Evolutionary conservation across 2,797 vertebrate species (phyloP), one percentile per base, ranked within the genome.

Genomic region (Sciurus carolinensis): DNA sequence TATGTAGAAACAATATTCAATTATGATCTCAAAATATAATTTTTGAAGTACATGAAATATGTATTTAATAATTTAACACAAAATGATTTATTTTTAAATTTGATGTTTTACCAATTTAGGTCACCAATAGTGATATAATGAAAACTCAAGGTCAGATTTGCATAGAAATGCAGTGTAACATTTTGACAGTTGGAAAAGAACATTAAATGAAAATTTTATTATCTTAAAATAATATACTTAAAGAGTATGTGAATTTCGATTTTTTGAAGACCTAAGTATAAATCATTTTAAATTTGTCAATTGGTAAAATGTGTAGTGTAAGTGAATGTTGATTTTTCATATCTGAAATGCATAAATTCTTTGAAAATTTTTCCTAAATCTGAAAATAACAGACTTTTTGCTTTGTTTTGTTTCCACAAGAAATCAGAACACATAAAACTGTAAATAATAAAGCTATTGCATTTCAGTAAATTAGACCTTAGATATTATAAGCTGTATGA

Each of bases 201-300:
- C 2, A 4, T 93, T 54, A 90, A 66, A 67, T 87, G 47, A 83
- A 88, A 82, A 85, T 73, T 50, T 5, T 88, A 24, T n/a, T 42
- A 42, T 94, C 30, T 54, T 20, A 39, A 57, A 94, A 93, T 66
- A 67, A 81, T 42, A 77, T 90, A 71, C 24, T 79, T 76, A 91
- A 67, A 76, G 36, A 12, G 36, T 4, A 87, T 80, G n/a, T 59
- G 79, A 39, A 52, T 67, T 92, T 89, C 57, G 14, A 50, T 33
- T 42, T 89, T 66, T 75, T 95, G 10, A 95, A 79, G 7, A 77
- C 47, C 2, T 77, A 80, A 82, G 24, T 62, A 7, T 39, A 13
- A 4, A 42, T 50, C 50, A 0, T 18, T 86, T 87, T 83, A 67
- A 75, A 88, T 17, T 0, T 92, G 8, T 90, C 64, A 81, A 71